A percentile compares a stretch with the other conserved stretches of the same genome.
phyloP scores from a whole-genome alignment of 2,888 invertebrate species.

The Ormia ochracea region DNA sequence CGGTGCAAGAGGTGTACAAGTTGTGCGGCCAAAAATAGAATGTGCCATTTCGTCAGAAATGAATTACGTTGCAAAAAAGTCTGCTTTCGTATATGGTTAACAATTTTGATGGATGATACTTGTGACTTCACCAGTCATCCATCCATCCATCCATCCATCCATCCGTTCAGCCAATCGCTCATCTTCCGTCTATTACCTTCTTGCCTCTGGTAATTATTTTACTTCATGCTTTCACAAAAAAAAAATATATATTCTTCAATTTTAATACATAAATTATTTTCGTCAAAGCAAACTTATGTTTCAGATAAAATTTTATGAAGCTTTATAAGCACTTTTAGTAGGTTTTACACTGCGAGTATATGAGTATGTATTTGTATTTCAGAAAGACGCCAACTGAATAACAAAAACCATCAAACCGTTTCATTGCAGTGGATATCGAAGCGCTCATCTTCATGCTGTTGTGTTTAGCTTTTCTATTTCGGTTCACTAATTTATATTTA shows the following conservation, averaged over 20 bases:
- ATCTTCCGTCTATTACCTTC: too few species aligned
- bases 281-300: background rate
- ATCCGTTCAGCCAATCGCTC: background rate
- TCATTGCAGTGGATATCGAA: slow-evolving; percentile 1
- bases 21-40: background rate
- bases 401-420: slow-evolving; percentile 28
- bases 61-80: background rate
- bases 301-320: slow-evolving; percentile 20
- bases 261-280: background rate
- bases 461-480: background rate
- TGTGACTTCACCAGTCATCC: background rate
- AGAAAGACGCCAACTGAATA: background rate
- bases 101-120: slow-evolving; percentile 7
- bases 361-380: background rate
- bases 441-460: background rate
- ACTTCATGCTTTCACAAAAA: slow-evolving; percentile 23
- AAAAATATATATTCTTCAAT: background rate
- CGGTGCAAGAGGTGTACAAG: background rate
- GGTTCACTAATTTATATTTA: slow-evolving; percentile 28
- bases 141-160: background rate
- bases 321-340: slow-evolving; percentile 16
- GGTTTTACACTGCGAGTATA: too few species aligned
- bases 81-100: background rate
- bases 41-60: background rate
- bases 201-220: slow-evolving; percentile 11